Base-by-base conservation (phyloP, 2,113 vertebrate species). In the Pseudorasbora parva region DNA sequence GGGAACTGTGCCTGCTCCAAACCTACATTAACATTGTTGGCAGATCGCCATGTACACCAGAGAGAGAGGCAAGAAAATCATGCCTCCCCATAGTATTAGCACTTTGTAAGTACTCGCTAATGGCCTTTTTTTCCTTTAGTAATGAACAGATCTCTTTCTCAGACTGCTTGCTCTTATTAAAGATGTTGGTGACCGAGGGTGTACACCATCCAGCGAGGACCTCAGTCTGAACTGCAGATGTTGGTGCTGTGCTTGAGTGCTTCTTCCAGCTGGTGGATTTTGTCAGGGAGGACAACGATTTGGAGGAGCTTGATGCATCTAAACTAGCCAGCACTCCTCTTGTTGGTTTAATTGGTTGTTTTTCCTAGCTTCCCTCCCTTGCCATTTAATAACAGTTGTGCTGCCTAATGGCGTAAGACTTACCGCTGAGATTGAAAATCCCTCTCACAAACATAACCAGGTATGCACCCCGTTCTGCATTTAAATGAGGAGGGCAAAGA, bases 31-130 rank as follows among this genome's bases (percentile, higher is more conserved):
- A 51, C 47, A 64, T 37, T 25, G 17, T 51, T 78, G 83, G 79
- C 78, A 78, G 79, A 69, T 47, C 25, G 73, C 79, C 79, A 23
- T 49, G 56, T 60, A 21, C 25, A 77, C 82, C 82, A 33, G 45
- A 77, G 69, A 49, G 30, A 77, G 25, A 49, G 25, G 30, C 1
- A 25, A 69, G 62, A 69, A 57, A 79, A 54, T 41, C 72, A 51
- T 23, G 8, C 14, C 41, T 73, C 72, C 71, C 82, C 30, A 0
- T 8, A 45, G 81, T 66, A 73, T 80, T 64, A 19, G 59, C 49
- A 6, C 37, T 74, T 57, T 33, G 23, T 78, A 78, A 82, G 73
- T 81, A 27, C 33, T 56, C 27, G n/a, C 83, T 87, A 87, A 85
- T 87, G 33, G 54, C 51, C 64, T 73, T 80, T 71, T 56, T 11